Evolutionary conservation across 2,113 vertebrate species (phyloP), one percentile per base, ranked within the genome.

Genomic region (Engystomops pustulosus): DNA sequence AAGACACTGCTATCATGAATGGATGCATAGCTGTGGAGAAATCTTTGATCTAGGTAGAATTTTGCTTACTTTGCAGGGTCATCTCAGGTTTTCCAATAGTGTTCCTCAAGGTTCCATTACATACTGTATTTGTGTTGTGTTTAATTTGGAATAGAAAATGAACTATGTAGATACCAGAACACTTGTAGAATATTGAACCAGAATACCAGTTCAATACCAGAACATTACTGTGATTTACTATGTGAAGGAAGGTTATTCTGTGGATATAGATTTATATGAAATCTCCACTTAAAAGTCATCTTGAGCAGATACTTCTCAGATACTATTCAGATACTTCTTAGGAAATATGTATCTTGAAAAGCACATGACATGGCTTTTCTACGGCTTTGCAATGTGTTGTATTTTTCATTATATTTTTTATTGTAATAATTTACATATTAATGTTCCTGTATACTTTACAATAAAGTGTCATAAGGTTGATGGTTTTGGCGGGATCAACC

Each of bases 31-130:
- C 32, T 34, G 30, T 20, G 74, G 34, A 45, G 14, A 60, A 82
- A 44, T 15, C 51, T 53, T 53, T 83, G 38, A 65, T 60, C 68
- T 62, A 17, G 14, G 11, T 34, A 55, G 67, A 71, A 27, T 12
- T 38, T 17, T 69, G 34, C 68, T 70, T 53, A 81, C 14, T 55
- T 51, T 70, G 18, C 27, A 53, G 34, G 65, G 51, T 83, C 81
- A 65, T 4, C n/a, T 72, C 62, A 45, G 70, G 81, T 65, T 82
- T 38, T 74, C 18, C 41, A 23, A 45, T 47, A 45, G n/a, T 32
- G 53, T 30, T 18, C 23, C 69, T 72, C 23, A 82, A 27, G 60
- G 34, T 27, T 6, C 38, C 23, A 25, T 7, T 41, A 70, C 18
- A 10, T 0, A 27, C 7, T 60, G 2, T 45, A 45, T n/a, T 7